Conservation (phyloP, 92 coral and sea anemone genomes). For the Palythoa grandiflora region DNA sequence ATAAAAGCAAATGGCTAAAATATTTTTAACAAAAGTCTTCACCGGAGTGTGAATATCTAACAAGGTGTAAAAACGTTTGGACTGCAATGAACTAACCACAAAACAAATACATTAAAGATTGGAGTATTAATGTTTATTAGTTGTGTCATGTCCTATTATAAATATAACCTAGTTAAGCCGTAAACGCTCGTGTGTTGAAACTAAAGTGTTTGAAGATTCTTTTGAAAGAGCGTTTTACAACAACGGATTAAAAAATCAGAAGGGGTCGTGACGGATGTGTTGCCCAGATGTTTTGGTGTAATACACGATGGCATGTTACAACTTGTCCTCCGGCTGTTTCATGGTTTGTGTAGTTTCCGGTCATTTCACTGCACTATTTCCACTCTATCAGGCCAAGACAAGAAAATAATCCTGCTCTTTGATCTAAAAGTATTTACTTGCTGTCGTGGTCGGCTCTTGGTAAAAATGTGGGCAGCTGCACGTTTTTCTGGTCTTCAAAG, state of each 20-base stretch:
- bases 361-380: too few species aligned
- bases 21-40: conserved; percentile 4
- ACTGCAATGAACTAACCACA: background rate
- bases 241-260: conserved; percentile 3
- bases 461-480: too few species aligned
- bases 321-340: too few species aligned
- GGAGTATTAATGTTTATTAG: background rate
- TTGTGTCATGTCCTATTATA: background rate
- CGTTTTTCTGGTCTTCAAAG: too few species aligned
- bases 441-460: too few species aligned
- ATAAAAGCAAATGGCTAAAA: background rate
- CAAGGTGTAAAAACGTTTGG: conserved; percentile 9
- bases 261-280: background rate
- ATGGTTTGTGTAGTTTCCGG: too few species aligned
- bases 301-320: background rate
- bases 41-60: background rate
- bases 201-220: conserved; percentile 1
- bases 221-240: background rate
- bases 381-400: too few species aligned
- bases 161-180: background rate
- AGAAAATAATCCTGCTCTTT: too few species aligned
- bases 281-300: background rate
- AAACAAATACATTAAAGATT: background rate
- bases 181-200: background rate
- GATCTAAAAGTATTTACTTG: too few species aligned